A percentile compares a stretch with the other conserved stretches of the same genome.
phyloP scores from a whole-genome alignment of 2,888 invertebrate species.

The Sepioteuthis lessoniana region DNA sequence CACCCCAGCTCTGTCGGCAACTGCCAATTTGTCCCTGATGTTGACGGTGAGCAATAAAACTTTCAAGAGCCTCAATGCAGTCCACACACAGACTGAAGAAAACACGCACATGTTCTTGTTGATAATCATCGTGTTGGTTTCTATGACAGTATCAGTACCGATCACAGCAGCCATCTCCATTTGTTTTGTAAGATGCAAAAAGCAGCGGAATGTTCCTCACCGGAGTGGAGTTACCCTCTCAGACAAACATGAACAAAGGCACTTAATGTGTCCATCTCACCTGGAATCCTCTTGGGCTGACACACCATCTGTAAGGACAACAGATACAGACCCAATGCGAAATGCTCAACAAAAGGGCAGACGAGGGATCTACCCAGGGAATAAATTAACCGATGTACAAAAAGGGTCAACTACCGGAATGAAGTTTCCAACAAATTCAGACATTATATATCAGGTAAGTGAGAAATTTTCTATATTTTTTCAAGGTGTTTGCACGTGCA shows the following conservation, averaged over 20 bases:
- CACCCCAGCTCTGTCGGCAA: neutral
- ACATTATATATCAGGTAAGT: constrained; percentile 13
- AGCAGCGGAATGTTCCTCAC: neutral
- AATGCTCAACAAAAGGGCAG: neutral
- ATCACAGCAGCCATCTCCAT: neutral
- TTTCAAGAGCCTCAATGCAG: neutral
- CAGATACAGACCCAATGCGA: neutral
- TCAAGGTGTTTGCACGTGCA: neutral
- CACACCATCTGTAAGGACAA: neutral
- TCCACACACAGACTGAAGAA: neutral
- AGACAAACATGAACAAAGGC: neutral
- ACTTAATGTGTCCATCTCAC: neutral
- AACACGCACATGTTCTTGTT: neutral
- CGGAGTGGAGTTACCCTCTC: constrained; percentile 21
- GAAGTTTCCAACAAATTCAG: neutral
- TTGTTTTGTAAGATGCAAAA: constrained; percentile 1
- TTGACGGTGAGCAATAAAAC: neutral
- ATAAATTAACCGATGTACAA: neutral
- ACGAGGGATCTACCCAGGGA: neutral
- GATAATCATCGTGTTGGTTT: neutral
- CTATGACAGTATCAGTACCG: constrained; percentile 13
- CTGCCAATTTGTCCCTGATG: neutral
- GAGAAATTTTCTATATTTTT: neutral
- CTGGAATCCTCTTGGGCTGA: neutral
- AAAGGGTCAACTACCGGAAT: neutral